These are phyloP conservation scores for Dusona sp. DNA, from an alignment of 2,888 invertebrate species.

Conservation along the genomic window DNA sequence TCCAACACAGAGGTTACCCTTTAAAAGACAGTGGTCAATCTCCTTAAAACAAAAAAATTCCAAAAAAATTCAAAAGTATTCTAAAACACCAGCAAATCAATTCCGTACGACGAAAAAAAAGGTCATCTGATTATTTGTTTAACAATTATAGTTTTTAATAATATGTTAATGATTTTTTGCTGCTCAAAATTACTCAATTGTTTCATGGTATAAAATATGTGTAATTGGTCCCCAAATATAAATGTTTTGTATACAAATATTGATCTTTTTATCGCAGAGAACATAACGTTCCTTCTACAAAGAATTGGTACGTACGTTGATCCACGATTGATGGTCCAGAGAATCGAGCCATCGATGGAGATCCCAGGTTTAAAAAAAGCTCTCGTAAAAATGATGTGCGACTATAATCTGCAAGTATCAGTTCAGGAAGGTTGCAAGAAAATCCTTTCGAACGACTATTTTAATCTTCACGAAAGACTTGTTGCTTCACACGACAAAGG, in stretches of 20 bases:
- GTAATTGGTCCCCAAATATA: not conserved
- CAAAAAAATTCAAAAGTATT: no score
- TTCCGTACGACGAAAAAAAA: no score
- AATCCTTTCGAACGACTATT: constrained; percentile 96
- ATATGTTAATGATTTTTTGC: not conserved
- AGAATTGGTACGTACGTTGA: constrained; percentile 94
- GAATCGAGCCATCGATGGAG: constrained; percentile 93
- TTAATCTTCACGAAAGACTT: constrained; percentile 93
- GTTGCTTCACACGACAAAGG: constrained; percentile 92
- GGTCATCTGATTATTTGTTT: not conserved
- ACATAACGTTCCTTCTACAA: constrained; percentile 89
- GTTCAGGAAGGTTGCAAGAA: constrained; percentile 96
- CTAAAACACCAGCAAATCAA: no score
- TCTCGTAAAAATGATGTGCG: constrained; percentile 97
- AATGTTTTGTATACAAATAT: not conserved
- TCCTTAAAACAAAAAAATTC: no score
- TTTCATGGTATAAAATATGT: not conserved
- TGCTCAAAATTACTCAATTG: no score
- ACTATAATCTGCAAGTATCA: constrained; percentile 96
- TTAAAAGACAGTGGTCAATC: no score
- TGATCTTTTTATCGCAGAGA: constrained; percentile 85
- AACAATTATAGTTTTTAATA: not conserved
- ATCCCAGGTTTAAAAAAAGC: constrained; percentile 96
- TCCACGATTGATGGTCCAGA: constrained; percentile 93
- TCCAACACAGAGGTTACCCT: no score